Conservation (phyloP, 2,888 invertebrate genomes). For the Mylabris sibirica region DNA sequence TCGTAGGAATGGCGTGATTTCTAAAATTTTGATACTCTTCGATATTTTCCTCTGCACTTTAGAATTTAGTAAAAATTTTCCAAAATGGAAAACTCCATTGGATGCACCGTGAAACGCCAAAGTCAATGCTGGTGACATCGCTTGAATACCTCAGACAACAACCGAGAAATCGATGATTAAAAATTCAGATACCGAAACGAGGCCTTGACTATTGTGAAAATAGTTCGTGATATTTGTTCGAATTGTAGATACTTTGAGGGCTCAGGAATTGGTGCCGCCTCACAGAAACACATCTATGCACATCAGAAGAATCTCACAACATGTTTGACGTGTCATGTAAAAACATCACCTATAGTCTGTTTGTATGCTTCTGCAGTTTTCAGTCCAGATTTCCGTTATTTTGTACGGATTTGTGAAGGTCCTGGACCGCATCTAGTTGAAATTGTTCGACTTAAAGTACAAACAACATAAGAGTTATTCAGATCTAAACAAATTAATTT, state of each 20-base stretch:
- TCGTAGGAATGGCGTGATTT: no score
- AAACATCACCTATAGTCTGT: constrained; percentile 68
- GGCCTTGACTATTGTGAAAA: no score
- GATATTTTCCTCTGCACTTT: no score
- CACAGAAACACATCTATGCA: constrained; percentile 73
- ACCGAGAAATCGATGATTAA: no score
- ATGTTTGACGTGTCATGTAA: constrained; percentile 76
- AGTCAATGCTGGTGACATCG: no score
- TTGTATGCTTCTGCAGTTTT: constrained; percentile 67
- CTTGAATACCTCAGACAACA: no score
- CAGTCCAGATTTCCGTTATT: constrained; percentile 70
- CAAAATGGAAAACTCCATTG: no score
- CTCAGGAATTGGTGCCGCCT: constrained; percentile 70
- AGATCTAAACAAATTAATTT: constrained; percentile 5
- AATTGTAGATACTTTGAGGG: constrained; percentile 74
- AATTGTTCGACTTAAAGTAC: constrained; percentile 59
- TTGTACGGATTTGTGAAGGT: constrained; percentile 73
- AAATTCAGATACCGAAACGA: no score
- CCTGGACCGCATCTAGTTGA: constrained; percentile 68
- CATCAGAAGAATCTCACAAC: constrained; percentile 51
- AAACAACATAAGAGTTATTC: constrained; percentile 38
- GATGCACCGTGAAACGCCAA: no score
- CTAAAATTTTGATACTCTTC: no score
- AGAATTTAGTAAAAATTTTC: no score
- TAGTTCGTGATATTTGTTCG: constrained; percentile 13